Evolutionary conservation across 2,888 invertebrate genomes (phyloP).

Genomic region (Pseudolycoriella hygida): DNA sequence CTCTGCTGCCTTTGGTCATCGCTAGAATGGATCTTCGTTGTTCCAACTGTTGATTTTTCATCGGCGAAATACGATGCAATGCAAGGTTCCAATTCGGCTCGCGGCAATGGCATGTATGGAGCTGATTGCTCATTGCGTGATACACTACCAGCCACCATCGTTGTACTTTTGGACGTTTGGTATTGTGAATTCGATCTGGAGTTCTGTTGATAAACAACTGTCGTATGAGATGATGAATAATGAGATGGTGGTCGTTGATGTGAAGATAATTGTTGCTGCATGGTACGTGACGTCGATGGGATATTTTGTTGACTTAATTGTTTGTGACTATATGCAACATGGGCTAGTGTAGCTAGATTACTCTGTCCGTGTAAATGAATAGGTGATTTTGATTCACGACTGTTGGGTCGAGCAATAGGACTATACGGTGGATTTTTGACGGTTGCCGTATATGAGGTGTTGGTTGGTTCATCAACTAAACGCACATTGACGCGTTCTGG

Average conservation of each 20-base stretch:
- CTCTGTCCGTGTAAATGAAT: slow-evolving; percentile 12
- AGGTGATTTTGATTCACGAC: slow-evolving; percentile 27
- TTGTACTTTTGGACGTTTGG: slow-evolving; percentile 6
- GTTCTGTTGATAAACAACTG: not conserved
- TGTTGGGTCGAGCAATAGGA: slow-evolving; percentile 34
- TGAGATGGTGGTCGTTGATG: slow-evolving; percentile 10
- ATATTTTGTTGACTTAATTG: slow-evolving; percentile 11
- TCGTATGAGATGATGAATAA: slow-evolving; percentile 10
- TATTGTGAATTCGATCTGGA: not conserved
- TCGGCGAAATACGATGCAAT: slow-evolving; percentile 51
- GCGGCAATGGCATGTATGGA: slow-evolving; percentile 36
- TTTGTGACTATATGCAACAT: slow-evolving; percentile 27
- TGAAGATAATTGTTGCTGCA: slow-evolving; percentile 5
- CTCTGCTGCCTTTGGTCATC: slow-evolving; percentile 8
- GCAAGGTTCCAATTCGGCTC: slow-evolving; percentile 54
- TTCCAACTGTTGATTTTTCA: slow-evolving; percentile 36
- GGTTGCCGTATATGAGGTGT: not conserved
- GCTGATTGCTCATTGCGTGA: slow-evolving; percentile 14
- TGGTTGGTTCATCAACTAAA: slow-evolving; percentile 23
- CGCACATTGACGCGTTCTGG: slow-evolving; percentile 40
- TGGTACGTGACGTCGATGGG: slow-evolving; percentile 14
- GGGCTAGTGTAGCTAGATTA: slow-evolving; percentile 26
- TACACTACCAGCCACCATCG: slow-evolving; percentile 7
- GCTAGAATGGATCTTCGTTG: slow-evolving; percentile 14
- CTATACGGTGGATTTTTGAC: slow-evolving; percentile 8